These are phyloP conservation scores for Fundulus diaphanus DNA, from an alignment of 2,797 vertebrate species.

Conservation along the genomic window DNA sequence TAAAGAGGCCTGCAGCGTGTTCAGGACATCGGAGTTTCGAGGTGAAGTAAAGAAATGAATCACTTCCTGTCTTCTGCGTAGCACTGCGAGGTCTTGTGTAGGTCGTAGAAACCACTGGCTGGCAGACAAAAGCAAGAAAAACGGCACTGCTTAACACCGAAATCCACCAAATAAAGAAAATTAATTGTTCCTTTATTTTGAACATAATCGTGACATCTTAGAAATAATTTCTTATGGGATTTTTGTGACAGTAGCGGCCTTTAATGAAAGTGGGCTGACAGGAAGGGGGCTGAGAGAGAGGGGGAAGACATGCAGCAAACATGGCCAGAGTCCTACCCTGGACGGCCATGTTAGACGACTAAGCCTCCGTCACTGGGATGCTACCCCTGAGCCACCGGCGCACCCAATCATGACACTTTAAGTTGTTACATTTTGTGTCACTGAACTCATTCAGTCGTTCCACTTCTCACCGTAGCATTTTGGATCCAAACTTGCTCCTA, in stretches of 20 bases:
- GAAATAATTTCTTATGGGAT: no score
- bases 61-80: constrained; percentile 91
- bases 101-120: constrained; percentile 94
- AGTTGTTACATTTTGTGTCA: background rate
- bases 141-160: background rate
- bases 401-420: background rate
- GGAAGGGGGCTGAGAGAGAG: no score
- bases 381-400: no score
- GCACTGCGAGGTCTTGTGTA: constrained; percentile 84
- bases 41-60: constrained; percentile 92
- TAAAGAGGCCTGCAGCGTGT: constrained; percentile 87
- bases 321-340: no score
- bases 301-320: no score
- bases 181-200: background rate
- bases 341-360: no score
- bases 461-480: constrained; percentile 84
- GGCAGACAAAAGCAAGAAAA: constrained; percentile 32
- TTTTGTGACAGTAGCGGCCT: no score
- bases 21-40: constrained; percentile 86
- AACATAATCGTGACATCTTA: background rate
- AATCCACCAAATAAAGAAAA: background rate
- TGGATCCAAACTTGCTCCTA: constrained; percentile 91
- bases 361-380: no score
- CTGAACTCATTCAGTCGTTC: background rate
- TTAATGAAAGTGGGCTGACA: no score